Conservation (phyloP, 1,140 invertebrate species). For the Pachypeltis micranthus region DNA sequence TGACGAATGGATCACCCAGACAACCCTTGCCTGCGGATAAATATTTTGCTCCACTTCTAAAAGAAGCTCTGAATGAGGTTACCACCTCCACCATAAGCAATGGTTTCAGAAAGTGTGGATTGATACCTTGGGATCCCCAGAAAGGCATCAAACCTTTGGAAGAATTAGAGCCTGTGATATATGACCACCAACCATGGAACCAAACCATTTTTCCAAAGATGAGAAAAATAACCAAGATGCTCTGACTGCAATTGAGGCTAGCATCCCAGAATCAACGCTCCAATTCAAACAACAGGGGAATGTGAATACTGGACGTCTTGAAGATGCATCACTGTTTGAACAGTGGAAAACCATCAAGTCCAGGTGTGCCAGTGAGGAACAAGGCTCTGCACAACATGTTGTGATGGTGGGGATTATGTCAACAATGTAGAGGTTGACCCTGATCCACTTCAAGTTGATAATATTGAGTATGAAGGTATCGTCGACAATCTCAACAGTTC, state of each 20-base stretch:
- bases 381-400: not conserved
- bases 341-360: not conserved
- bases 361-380: not conserved
- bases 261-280: too few relatives aligned
- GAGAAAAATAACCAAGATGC: too few relatives aligned
- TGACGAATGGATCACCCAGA: not conserved
- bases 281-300: too few relatives aligned
- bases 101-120: constrained; percentile 31
- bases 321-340: not conserved
- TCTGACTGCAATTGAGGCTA: too few relatives aligned
- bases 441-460: not conserved
- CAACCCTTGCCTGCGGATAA: too few relatives aligned
- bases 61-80: constrained; percentile 1
- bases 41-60: too few relatives aligned
- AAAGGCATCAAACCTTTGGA: too few relatives aligned
- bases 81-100: constrained; percentile 26
- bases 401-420: not conserved
- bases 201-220: too few relatives aligned
- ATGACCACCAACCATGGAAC: too few relatives aligned
- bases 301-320: too few relatives aligned
- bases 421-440: not conserved
- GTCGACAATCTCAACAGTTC: not conserved
- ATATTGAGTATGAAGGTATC: not conserved
- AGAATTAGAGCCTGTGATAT: too few relatives aligned
- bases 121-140: constrained; percentile 32